Evolutionary conservation across 1,140 invertebrate species (phyloP), one percentile per base, ranked within the genome.

Genomic region (Drosophila pectinifera): DNA sequence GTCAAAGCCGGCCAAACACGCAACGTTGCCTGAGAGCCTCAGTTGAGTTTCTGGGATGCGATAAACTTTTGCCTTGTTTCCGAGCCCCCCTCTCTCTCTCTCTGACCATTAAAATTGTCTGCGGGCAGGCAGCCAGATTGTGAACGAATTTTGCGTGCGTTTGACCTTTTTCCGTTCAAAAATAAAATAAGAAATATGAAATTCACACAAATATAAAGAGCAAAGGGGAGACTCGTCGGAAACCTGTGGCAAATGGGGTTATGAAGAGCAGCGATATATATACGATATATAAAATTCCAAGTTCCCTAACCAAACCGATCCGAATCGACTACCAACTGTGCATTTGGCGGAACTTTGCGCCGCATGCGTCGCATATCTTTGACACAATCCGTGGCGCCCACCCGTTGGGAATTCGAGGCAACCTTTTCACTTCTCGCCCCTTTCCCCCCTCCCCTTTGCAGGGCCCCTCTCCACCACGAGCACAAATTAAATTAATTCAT

Each of bases 291-390:
- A 49, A 78, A 77, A 77, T 84, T 77, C 73, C 77, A 74, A 63
- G 70, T 34, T 59, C 54, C 63, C 43, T 11, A 61, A 16, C 49
- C 22, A 5, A 64, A 42, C 11, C 64, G 58, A 68, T 68, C 51
- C 49, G 41, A 57, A 70, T 13, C 74, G 82, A 89, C 83, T 79
- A 83, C 83, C 83, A 86, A 86, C 83, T 86, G 83, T 86, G 83
- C 83, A 86, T 89, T 86, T 89, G 84, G 83, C 84, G 83, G 83
- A 86, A 86, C 83, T 86, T 86, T 83, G 79, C 79, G 75, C 83
- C 83, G 67, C 83, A 86, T 89, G 83, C 83, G 83, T 88, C 84
- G 83, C 84, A 83, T 86, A 86, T 86, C 83, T 86, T 86, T 86
- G 83, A 86, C 83, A 86, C 83, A 86, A 86, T 86, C 83, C 83